phyloP scores from a whole-genome alignment of 1,140 invertebrate species.

The Aleiodes sp. region DNA sequence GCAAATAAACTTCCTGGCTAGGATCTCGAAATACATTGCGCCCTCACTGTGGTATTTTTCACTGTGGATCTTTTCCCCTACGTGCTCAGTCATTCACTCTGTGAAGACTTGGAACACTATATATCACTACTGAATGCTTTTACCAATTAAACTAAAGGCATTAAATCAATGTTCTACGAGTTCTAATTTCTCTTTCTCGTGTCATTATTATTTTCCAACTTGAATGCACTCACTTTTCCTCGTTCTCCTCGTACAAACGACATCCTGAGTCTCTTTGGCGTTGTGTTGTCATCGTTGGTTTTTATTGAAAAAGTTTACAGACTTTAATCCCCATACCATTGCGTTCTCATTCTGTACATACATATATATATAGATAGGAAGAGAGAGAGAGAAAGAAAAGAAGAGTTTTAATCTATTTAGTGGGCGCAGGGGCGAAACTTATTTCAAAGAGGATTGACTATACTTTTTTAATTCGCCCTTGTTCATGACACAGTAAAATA shows the following conservation, averaged over 20 bases:
- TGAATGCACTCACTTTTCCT: conserved; percentile 1
- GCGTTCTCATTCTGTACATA: not conserved
- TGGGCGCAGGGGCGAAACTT: conserved; percentile 16
- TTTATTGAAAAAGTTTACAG: conserved; percentile 27
- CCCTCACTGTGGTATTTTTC: not conserved
- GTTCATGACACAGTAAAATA: not conserved
- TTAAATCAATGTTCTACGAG: conserved; percentile 20
- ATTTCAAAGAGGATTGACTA: conserved; percentile 20
- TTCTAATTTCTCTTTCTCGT: conserved; percentile 3
- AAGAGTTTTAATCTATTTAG: conserved; percentile 30
- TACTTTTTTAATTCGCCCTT: conserved; percentile 20
- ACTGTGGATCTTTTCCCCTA: not conserved
- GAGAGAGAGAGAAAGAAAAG: too few species aligned
- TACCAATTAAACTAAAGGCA: conserved; percentile 12
- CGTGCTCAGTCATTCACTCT: not conserved
- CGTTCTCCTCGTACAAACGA: not conserved
- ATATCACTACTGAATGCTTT: not conserved
- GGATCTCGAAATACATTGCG: not conserved
- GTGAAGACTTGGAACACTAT: not conserved
- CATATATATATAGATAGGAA: too few species aligned
- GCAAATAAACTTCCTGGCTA: not conserved
- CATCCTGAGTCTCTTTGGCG: conserved; percentile 15
- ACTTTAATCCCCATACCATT: not conserved
- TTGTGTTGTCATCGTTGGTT: conserved; percentile 12
- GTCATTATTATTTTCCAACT: conserved; percentile 31